Percentiles rank a stretch among this genome's conserved stretches.
These are phyloP conservation scores for Scopus umbretta DNA, from an alignment of 2,113 vertebrate species.

Conservation along the genomic window DNA sequence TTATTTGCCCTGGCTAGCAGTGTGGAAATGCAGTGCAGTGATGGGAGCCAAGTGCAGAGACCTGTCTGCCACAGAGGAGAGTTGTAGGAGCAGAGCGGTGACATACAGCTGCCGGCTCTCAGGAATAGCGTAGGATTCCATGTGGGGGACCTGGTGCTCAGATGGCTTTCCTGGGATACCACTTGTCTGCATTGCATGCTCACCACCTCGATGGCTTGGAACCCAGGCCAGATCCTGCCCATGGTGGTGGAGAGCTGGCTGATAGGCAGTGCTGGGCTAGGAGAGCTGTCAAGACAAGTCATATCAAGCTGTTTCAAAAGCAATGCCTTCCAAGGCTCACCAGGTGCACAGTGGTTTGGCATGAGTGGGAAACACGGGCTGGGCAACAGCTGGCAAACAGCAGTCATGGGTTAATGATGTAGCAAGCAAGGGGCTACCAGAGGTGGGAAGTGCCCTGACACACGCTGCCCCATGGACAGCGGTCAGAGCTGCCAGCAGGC, in stretches of 20 bases:
- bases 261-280: not conserved
- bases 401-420: rapidly evolving
- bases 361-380: not conserved
- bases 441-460: not conserved
- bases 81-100: not conserved
- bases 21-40: rapidly evolving
- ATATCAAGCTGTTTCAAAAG: not conserved
- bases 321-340: not conserved
- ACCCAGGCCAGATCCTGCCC: not conserved
- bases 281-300: not conserved
- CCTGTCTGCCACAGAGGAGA: not conserved
- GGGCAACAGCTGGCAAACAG: not conserved
- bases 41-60: not conserved
- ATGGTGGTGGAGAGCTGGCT: not conserved
- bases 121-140: not conserved
- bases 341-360: not conserved
- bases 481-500: not conserved
- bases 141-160: rapidly evolving
- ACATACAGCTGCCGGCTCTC: not conserved
- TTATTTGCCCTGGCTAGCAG: not conserved
- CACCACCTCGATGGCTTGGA: not conserved
- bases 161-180: not conserved
- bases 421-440: not conserved
- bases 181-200: not conserved
- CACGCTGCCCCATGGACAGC: not conserved